Evolutionary conservation across 2,113 vertebrate species (phyloP), one percentile per base, ranked within the genome.

Genomic region (Phalacrocorax carbo): DNA sequence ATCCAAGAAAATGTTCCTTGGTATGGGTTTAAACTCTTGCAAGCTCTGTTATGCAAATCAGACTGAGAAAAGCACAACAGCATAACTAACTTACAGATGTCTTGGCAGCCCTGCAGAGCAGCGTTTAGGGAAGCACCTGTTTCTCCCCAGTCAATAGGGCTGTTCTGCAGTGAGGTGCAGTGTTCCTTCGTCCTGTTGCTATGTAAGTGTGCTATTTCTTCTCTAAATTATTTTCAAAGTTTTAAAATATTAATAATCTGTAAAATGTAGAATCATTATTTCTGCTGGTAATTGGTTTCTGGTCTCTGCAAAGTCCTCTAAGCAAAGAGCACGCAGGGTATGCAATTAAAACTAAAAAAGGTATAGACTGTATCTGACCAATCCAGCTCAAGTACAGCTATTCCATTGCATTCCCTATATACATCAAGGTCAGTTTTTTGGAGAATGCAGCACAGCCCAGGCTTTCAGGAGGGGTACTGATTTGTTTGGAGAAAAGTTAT

Each of bases 81-180:
- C n/a, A 48, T 38, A 81, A 77, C 25, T 90, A 75, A 48, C 83
- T 93, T 96, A 89, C 77, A 52, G 58, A 68, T 80, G 62, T 58
- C 80, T 85, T 86, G 92, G 89, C 88, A 97, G 94, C 90, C 82
- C 94, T 42, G 52, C 70, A 84, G 93, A 79, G 78, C 57, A 70
- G n/a, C 7, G 2, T 69, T 86, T 86, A 71, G 94, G 66, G 88
- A 82, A 96, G 90, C 19, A 68, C 17, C 65, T 84, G 71, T 27
- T 93, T 66, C 66, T 94, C 62, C 80, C 66, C 61, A 65, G 64
- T 80, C 70, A 78, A 9, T 13, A 52, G 46, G 77, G 20, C 71
- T 90, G 86, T 82, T 84, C 40, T 61, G 52, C 2, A 77, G 38
- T 42, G 52, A 87, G 58, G 7, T 54, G 57, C 7, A 4, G 57